Percentiles rank a stretch among this genome's conserved stretches.
phyloP scores from a whole-genome alignment of 1,140 invertebrate species.

The Drosophila pandora region DNA sequence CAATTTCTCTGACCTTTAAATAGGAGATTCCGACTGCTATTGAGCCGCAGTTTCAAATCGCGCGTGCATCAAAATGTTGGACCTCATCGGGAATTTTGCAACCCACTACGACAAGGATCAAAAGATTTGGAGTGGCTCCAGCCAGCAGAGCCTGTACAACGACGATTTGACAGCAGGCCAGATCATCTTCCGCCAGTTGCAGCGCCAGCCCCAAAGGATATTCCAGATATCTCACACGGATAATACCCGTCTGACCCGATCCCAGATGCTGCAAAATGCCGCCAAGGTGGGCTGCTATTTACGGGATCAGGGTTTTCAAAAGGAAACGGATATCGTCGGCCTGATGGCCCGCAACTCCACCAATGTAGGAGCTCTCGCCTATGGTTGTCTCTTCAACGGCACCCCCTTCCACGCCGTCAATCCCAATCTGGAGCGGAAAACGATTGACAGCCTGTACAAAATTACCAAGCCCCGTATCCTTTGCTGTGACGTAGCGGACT shows the following conservation, averaged over 20 bases:
- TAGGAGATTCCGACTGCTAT: constrained; percentile 13
- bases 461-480: constrained; percentile 71
- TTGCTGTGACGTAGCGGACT: constrained; percentile 71
- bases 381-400: constrained; percentile 74
- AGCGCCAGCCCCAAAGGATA: constrained; percentile 57
- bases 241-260: constrained; percentile 64
- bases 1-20: constrained; percentile 59
- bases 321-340: constrained; percentile 69
- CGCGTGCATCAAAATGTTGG: constrained; percentile 41
- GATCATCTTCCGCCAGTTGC: constrained; percentile 60
- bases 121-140: constrained; percentile 56
- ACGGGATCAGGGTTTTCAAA: constrained; percentile 26
- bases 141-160: constrained; percentile 54
- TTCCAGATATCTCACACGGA: constrained; percentile 72
- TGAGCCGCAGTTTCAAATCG: constrained; percentile 52
- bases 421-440: constrained; percentile 55
- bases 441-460: constrained; percentile 60
- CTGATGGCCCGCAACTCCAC: constrained; percentile 65
- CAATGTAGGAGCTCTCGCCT: constrained; percentile 64
- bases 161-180: constrained; percentile 65
- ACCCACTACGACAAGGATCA: constrained; percentile 48
- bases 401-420: constrained; percentile 77
- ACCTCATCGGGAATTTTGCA: constrained; percentile 44
- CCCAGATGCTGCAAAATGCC: constrained; percentile 60
- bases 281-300: constrained; percentile 57